A percentile compares a stretch with the other conserved stretches of the same genome.
Evolutionary conservation across 1,140 invertebrate genomes (phyloP).

Genomic region (Drosophila santomea): DNA sequence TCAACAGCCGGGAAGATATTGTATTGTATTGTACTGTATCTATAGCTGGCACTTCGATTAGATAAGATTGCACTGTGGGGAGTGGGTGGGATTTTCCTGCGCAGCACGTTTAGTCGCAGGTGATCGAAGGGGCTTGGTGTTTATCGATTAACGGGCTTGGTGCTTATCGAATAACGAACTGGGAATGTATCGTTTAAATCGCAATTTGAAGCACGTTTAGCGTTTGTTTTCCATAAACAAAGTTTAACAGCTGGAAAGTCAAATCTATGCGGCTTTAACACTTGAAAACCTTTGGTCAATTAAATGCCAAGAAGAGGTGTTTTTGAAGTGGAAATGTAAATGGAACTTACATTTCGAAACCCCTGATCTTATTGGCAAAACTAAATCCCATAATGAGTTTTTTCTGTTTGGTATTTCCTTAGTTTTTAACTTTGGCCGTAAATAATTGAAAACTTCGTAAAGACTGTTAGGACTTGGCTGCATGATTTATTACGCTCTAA

Average conservation of each 20-base stretch:
- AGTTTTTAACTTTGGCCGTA: slow-evolving; percentile 6
- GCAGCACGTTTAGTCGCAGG: slow-evolving; percentile 42
- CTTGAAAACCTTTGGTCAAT: too few relatives aligned
- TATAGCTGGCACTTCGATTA: slow-evolving; percentile 45
- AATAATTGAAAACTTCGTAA: slow-evolving; percentile 16
- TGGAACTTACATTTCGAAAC: too few relatives aligned
- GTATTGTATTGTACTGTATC: slow-evolving; percentile 16
- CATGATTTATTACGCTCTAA: slow-evolving; percentile 44
- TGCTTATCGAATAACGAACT: slow-evolving; percentile 5
- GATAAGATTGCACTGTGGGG: slow-evolving; percentile 28
- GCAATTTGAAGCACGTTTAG: neutral
- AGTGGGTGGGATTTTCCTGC: slow-evolving; percentile 17
- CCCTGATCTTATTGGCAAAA: neutral
- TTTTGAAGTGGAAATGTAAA: neutral
- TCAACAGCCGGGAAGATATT: slow-evolving; percentile 5
- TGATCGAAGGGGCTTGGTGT: slow-evolving; percentile 20
- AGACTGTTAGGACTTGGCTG: slow-evolving; percentile 3
- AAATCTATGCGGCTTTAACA: neutral
- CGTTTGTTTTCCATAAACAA: neutral
- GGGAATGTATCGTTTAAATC: slow-evolving; percentile 4
- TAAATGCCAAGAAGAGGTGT: neutral
- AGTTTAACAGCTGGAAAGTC: neutral
- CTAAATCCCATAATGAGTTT: neutral
- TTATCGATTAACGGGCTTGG: slow-evolving; percentile 11
- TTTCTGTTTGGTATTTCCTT: slow-evolving; percentile 9